These are phyloP conservation scores for Galeruca laticollis DNA, from an alignment of 2,888 invertebrate species.

Conservation along the genomic window DNA sequence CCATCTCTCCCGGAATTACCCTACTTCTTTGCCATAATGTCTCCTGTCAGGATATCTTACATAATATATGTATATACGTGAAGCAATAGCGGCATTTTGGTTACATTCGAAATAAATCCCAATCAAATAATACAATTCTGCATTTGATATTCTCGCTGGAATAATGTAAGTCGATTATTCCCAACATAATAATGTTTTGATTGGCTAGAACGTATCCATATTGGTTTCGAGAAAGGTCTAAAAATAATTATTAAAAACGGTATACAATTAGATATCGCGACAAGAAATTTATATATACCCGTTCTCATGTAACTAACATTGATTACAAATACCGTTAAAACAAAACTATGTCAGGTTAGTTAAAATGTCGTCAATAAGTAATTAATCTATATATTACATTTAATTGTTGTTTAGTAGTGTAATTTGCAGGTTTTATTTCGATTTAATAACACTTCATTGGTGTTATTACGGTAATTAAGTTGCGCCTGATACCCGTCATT, in stretches of 20 bases:
- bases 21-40: too few species aligned
- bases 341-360: constrained; percentile 51
- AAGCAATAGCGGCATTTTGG: too few species aligned
- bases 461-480: constrained; percentile 50
- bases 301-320: background rate
- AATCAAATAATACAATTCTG: too few species aligned
- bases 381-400: constrained; percentile 54
- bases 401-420: constrained; percentile 48
- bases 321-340: constrained; percentile 21
- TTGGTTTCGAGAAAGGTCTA: too few species aligned
- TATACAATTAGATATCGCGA: background rate
- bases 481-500: constrained; percentile 47
- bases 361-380: constrained; percentile 54
- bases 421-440: constrained; percentile 50
- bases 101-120: too few species aligned
- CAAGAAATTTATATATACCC: background rate
- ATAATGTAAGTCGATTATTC: too few species aligned
- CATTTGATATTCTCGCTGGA: too few species aligned
- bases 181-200: too few species aligned
- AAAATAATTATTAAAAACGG: background rate
- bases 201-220: too few species aligned
- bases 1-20: too few species aligned
- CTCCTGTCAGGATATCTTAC: too few species aligned
- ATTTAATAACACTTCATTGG: constrained; percentile 53
- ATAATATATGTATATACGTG: too few species aligned